phyloP scores from a whole-genome alignment of 2,888 invertebrate genomes.

The Diploptera punctata region DNA sequence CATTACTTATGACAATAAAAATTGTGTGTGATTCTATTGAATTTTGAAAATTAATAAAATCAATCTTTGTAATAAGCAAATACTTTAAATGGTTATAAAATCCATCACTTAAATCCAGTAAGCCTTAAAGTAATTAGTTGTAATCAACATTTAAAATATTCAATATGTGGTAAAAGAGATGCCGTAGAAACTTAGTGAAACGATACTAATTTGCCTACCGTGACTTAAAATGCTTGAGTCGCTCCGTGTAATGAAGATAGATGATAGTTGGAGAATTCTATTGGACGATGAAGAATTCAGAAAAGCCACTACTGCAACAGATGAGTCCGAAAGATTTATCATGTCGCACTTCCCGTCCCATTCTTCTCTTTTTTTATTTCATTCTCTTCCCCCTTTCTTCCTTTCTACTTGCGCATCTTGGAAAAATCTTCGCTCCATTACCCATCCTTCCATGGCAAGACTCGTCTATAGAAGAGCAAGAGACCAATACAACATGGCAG shows the following conservation, averaged over 20 bases:
- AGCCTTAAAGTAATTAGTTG: too few relatives aligned
- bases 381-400: neutral
- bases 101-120: too few relatives aligned
- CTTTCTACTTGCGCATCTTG: neutral
- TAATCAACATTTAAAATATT: too few relatives aligned
- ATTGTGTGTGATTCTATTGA: too few relatives aligned
- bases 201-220: neutral
- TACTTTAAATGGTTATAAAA: too few relatives aligned
- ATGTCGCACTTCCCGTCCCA: slow-evolving; percentile 3
- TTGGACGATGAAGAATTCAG: slow-evolving; percentile 7
- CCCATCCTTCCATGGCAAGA: slow-evolving; percentile 4
- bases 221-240: neutral
- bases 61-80: too few relatives aligned
- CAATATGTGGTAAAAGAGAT: too few relatives aligned
- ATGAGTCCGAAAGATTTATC: slow-evolving; percentile 23
- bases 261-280: slow-evolving; percentile 6
- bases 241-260: slow-evolving; percentile 20
- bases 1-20: too few relatives aligned
- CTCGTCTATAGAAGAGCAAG: too few relatives aligned
- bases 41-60: too few relatives aligned
- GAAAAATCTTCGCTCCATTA: slow-evolving; percentile 26
- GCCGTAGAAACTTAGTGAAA: neutral
- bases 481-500: too few relatives aligned
- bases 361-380: neutral
- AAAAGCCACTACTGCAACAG: slow-evolving; percentile 3